Base-by-base conservation (phyloP, 1,140 invertebrate species). In the Eurosta solidaginis region DNA sequence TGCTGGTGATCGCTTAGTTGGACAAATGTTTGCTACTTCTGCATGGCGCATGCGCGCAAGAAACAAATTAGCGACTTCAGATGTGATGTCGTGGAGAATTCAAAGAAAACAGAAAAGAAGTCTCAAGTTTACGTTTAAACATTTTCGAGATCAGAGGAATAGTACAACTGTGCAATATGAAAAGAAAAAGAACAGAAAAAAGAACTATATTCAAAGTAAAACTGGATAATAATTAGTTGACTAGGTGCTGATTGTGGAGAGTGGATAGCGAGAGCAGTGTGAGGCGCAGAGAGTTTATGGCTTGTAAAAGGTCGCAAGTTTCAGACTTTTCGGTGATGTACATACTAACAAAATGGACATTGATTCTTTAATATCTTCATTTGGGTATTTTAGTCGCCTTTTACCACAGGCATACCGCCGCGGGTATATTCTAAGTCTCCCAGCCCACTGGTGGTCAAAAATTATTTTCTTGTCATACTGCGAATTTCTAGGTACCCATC, bases 31-130 rank as follows among this genome's bases (percentile, higher is more conserved):
- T 68, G 33, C 33, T 54, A 27, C 5, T 14, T 68, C n/a, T 68
- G 33, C 40, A n/a, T 20, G 59, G 33, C 59, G 59, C 59, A 68
- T 63, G 59, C 59, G n/a, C n/a, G 59, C 59, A 68, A 68, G 33
- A 36, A 68, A 68, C 59, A 68, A 68, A 68, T 68, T 68, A 68
- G 59, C 59, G n/a, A 68, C 59, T 68, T 29, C 59, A 68, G 40
- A 40, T 36, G 59, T 17, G 59, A 68, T 68, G 59, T 68, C 17
- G 59, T 68, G 59, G 7, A n/a, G 33, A 68, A 68, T 68, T 68
- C 59, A n/a, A 20, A 40, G 59, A 68, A 68, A 36, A 20, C 33
- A 40, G 33, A 17, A 33, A 59, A 59, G 54, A 9, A n/a, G 4
- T 40, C 59, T 68, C 40, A n/a, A 68, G 59, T 40, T 52, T 52